These are phyloP conservation scores for Trichogramma dendrolimi DNA, from an alignment of 2,888 invertebrate species.

Conservation along the genomic window DNA sequence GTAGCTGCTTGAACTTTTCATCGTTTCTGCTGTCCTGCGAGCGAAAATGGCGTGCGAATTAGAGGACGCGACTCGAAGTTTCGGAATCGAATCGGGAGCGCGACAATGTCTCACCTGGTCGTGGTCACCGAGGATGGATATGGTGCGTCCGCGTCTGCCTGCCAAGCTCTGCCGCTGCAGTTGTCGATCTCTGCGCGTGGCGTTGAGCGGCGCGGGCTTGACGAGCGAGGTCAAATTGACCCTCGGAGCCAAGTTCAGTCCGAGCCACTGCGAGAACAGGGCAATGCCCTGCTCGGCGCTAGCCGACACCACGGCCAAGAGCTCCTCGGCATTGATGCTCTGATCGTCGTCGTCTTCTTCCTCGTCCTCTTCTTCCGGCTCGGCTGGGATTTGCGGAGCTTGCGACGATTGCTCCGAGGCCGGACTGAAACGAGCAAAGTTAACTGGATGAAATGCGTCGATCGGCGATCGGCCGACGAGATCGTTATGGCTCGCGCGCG, in stretches of 20 bases:
- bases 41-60: background rate
- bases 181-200: background rate
- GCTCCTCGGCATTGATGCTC: constrained; percentile 61
- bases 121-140: constrained; percentile 21
- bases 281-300: constrained; percentile 70
- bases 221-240: constrained; percentile 35
- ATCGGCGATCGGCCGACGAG: too few species aligned
- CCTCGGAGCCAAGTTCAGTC: constrained; percentile 51
- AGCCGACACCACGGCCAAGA: constrained; percentile 65
- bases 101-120: constrained; percentile 14
- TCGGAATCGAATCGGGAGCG: too few species aligned
- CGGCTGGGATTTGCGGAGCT: background rate
- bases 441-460: too few species aligned
- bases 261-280: constrained; percentile 64
- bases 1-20: constrained; percentile 46
- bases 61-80: background rate
- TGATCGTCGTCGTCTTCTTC: constrained; percentile 49
- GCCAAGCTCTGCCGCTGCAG: constrained; percentile 5
- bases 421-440: too few species aligned
- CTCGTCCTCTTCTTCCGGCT: constrained; percentile 38
- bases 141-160: constrained; percentile 23
- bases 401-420: too few species aligned
- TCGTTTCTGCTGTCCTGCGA: constrained; percentile 39
- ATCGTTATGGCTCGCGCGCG: too few species aligned
- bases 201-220: too few species aligned